Base-by-base conservation (phyloP, 1,140 invertebrate species). In the Eurosta solidaginis region DNA sequence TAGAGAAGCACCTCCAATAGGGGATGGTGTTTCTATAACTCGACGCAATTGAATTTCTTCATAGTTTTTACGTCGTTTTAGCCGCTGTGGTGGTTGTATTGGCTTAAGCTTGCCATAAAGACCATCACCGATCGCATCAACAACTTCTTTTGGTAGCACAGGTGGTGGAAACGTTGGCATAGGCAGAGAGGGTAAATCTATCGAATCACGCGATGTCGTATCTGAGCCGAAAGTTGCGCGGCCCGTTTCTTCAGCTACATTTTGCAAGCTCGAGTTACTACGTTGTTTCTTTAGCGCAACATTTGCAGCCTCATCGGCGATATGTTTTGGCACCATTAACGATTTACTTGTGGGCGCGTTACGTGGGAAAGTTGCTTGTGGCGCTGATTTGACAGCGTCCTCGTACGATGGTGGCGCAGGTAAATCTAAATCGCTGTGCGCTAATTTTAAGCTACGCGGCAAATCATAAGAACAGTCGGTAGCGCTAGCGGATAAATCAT, bases 141-240 rank as follows among this genome's bases (percentile, higher is more conserved):
- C 83, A 42, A 81, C 12, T 7, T 77, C 74, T n/a, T 52, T 33
- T 49, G 83, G 74, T 74, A 81, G 49, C 52, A 77, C 59, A 1
- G 86, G 86, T 9, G 86, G 79, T 7, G 86, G 86, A 77, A 78
- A 86, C 17, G 75, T 74, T 1, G 86, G 86, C 85, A 88, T 87
- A 1, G 85, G 83, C 59, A 81, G 80, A 10, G 63, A 76, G 1
- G 83, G 79, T 20, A 79, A 22, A 42, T 80, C 68, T n/a, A 80
- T 20, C n/a, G 79, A 80, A 40, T 79, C 77, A 10, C 47, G 49
- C 14, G 79, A 80, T 17, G 27, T 50, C 0, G 52, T 27, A 25
- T 49, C 78, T 25, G 76, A 77, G 44, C 36, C 54, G 1, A 22
- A 17, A 3, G 79, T 73, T 3, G 36, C 5, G 12, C 22, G 25